Conservation (phyloP, 2,113 vertebrate species). For the Pollachius pollachius region DNA sequence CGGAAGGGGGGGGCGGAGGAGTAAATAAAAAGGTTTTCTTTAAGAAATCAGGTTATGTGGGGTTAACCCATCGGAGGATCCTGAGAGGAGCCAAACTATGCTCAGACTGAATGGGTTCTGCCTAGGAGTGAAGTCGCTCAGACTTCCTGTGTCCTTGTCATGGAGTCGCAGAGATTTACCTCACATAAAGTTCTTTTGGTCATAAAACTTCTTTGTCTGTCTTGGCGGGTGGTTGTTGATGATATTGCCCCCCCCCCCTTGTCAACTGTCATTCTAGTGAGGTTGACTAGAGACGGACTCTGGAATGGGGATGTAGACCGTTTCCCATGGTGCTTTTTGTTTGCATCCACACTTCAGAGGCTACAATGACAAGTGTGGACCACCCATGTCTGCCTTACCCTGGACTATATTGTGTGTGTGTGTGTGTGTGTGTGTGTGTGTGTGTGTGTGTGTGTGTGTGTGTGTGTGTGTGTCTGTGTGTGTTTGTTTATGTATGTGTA, state of each 20-base stretch:
- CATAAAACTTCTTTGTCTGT: no score
- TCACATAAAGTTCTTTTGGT: background rate
- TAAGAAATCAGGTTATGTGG: no score
- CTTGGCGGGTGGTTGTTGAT: no score
- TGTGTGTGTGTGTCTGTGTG: slow-evolving; percentile 32
- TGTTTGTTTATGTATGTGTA: slow-evolving; percentile 23
- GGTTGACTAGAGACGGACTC: slow-evolving; percentile 30
- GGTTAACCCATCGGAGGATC: background rate
- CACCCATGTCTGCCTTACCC: slow-evolving; percentile 68
- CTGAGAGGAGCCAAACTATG: background rate
- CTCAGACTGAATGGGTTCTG: background rate
- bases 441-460: slow-evolving; percentile 28
- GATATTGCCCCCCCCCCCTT: background rate
- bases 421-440: slow-evolving; percentile 26
- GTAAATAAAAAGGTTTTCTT: background rate
- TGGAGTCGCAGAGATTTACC: background rate
- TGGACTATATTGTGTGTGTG: slow-evolving; percentile 58
- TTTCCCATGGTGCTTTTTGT: slow-evolving; percentile 67
- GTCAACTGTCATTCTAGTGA: background rate
- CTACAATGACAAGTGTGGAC: slow-evolving; percentile 68
- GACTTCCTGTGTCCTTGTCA: background rate
- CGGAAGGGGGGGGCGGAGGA: background rate
- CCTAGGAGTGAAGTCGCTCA: background rate
- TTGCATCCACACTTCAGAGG: slow-evolving; percentile 57
- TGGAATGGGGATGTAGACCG: slow-evolving; percentile 37